Conservation (phyloP, 2,888 invertebrate genomes). For the Epinotia bilunana region DNA sequence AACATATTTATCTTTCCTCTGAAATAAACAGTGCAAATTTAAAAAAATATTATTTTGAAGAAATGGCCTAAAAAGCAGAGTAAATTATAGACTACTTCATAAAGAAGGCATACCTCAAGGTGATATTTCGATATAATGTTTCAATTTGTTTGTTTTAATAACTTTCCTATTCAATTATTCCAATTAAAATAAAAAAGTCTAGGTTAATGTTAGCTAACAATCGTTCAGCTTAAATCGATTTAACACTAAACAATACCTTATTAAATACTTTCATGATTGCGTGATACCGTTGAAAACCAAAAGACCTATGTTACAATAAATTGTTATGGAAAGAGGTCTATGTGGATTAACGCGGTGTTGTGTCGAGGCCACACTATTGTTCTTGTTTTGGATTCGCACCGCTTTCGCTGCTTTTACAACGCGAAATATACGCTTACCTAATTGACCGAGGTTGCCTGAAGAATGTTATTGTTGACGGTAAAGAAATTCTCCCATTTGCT, state of each 20-base stretch:
- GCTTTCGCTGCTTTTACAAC: slow-evolving; percentile 36
- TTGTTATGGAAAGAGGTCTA: background rate
- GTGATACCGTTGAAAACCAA: background rate
- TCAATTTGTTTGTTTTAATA: background rate
- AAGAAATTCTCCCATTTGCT: background rate
- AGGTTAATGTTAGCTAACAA: slow-evolving; percentile 33
- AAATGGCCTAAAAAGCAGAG: too few species aligned
- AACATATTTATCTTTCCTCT: too few species aligned
- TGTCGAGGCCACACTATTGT: slow-evolving; percentile 39
- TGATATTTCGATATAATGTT: background rate
- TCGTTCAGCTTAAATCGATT: slow-evolving; percentile 40
- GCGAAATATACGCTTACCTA: slow-evolving; percentile 8
- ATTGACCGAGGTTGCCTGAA: background rate
- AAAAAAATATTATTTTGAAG: too few species aligned
- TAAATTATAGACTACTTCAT: background rate
- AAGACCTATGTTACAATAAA: background rate
- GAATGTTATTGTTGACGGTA: background rate
- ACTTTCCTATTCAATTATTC: slow-evolving; percentile 15
- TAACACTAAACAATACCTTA: slow-evolving; percentile 31
- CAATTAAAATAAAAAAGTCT: slow-evolving; percentile 6
- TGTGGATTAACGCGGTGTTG: background rate
- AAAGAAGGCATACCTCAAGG: background rate
- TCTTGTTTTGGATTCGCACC: slow-evolving; percentile 31
- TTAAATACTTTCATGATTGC: slow-evolving; percentile 41
- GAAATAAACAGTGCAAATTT: too few species aligned